A percentile compares a stretch with the other conserved stretches of the same genome.
These are phyloP conservation scores for Leucoraja erinaceus DNA, from an alignment of 2,113 vertebrate species.

Conservation along the genomic window DNA sequence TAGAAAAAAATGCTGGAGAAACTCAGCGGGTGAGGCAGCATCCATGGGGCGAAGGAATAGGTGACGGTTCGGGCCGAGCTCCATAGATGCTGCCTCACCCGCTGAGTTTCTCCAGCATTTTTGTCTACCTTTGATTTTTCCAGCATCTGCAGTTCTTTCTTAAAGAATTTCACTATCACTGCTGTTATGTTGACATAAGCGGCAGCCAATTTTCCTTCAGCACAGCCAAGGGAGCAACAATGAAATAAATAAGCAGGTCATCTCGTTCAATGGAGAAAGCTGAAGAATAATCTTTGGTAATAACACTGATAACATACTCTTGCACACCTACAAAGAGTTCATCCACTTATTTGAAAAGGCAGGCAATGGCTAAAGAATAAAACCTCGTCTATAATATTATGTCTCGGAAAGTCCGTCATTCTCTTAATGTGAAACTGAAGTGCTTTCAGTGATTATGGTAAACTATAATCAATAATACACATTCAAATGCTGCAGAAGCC, in stretches of 20 bases:
- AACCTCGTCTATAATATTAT: neutral
- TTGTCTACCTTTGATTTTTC: no score
- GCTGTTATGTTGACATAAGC: no score
- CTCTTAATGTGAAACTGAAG: neutral
- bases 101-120: no score
- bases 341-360: neutral
- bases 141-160: no score
- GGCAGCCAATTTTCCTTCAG: neutral
- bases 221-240: neutral
- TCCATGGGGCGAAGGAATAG: no score
- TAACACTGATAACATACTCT: neutral
- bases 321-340: neutral
- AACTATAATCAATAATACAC: neutral
- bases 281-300: neutral
- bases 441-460: neutral
- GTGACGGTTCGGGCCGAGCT: no score
- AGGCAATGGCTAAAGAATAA: neutral
- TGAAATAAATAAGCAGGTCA: neutral
- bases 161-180: neutral
- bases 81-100: no score
- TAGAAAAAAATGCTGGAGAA: no score
- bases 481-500: neutral
- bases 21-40: no score
- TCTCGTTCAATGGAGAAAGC: neutral
- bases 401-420: neutral